Evolutionary conservation across 2,888 invertebrate genomes (phyloP), one percentile per base, ranked within the genome.

Genomic region (Craniophora ligustri): DNA sequence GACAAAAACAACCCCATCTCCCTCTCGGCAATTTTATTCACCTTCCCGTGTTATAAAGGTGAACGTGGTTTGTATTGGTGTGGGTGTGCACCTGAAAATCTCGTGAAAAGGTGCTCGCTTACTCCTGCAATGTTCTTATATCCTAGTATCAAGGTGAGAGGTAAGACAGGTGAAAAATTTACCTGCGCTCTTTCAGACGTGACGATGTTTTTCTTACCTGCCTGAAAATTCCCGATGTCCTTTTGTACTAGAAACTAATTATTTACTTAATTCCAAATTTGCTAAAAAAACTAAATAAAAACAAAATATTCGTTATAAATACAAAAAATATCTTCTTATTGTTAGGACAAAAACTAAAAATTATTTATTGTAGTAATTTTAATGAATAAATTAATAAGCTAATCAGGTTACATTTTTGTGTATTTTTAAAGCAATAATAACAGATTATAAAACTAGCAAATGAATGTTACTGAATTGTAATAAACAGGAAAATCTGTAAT

Each of bases 131-230:
- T 38, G 54, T 84, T 61, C 82, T 93, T 66, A 67, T 75, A 14
- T 68, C 91, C 91, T 90, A 73, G 91, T 93, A 85, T 55, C 75
- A 87, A 91, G 91, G 90, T 92, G 85, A 85, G 82, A 79, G 60
- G 81, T 85, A 88, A 89, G 89, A 88, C 87, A 91, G 89, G 92
- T 92, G 84, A 88, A 88, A 87, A 86, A 82, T 84, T 81, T 82
- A 85, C 86, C 84, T 85, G 49, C 39, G 71, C 70, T 70, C 72
- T 79, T 57, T 79, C 75, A 67, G 50, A 44, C 31, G 65, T 65
- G 42, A 64, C n/a, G 18, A 41, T 51, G 26, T 36, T 54, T 53
- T 64, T 72, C 66, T 72, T 66, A 68, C 56, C 57, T 70, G 19
- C 23, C 36, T 51, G 36, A 47, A 45, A 26, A 16, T 2, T 5